These are phyloP conservation scores for Cenopis cana DNA, from an alignment of 2,888 invertebrate genomes.

Conservation along the genomic window DNA sequence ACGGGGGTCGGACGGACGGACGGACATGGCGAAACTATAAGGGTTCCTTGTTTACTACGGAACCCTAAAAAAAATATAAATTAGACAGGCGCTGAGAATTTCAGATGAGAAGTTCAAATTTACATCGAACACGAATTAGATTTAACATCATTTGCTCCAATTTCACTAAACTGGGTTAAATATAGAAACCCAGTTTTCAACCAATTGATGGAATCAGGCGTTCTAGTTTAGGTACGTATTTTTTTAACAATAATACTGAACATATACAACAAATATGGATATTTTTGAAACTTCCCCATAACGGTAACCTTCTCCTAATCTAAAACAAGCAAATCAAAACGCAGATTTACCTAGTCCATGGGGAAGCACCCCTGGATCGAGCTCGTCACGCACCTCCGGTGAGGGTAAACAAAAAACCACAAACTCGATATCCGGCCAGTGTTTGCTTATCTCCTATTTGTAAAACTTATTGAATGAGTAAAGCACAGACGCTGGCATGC, in stretches of 20 bases:
- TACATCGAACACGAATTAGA: neutral
- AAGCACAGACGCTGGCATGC: slow-evolving; percentile 54
- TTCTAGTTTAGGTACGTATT: too few relatives aligned
- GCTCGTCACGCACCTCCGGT: slow-evolving; percentile 36
- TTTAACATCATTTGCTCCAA: neutral
- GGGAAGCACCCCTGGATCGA: slow-evolving; percentile 29
- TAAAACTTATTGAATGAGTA: slow-evolving; percentile 62
- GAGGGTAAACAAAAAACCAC: slow-evolving; percentile 51
- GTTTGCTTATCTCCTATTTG: slow-evolving; percentile 62
- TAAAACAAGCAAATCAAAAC: slow-evolving; percentile 39
- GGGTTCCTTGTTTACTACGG: too few relatives aligned
- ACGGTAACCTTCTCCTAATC: slow-evolving; percentile 18
- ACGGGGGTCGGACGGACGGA: too few relatives aligned
- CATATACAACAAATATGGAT: too few relatives aligned
- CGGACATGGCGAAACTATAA: too few relatives aligned
- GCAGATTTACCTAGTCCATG: slow-evolving; percentile 31
- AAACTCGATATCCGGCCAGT: slow-evolving; percentile 55
- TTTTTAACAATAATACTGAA: too few relatives aligned
- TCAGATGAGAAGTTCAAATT: neutral
- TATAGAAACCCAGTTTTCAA: too few relatives aligned
- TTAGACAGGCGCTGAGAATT: too few relatives aligned
- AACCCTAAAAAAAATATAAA: too few relatives aligned
- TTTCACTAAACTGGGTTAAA: neutral
- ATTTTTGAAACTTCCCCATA: neutral
- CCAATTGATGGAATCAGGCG: too few relatives aligned